phyloP scores from a whole-genome alignment of 1,140 invertebrate species.

The Gyrodactylus bullatarudis region DNA sequence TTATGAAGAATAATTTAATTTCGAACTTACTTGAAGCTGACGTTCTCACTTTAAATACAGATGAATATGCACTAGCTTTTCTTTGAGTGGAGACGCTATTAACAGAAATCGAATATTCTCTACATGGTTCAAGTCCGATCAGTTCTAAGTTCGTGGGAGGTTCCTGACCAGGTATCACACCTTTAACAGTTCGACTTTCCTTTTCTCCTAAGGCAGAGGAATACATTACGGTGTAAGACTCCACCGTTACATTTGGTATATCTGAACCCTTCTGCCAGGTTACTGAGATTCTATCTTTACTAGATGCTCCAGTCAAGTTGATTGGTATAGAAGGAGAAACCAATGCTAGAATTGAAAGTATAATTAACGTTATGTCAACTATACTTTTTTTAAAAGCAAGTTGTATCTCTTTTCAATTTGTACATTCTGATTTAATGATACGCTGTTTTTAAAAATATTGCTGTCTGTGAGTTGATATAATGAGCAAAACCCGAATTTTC shows the following conservation, averaged over 20 bases:
- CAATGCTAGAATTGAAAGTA: no score
- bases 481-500: no score
- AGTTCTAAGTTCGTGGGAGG: not conserved
- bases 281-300: not conserved
- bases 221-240: not conserved
- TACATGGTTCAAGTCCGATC: not conserved
- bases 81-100: not conserved
- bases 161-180: not conserved
- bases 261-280: not conserved
- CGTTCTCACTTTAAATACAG: not conserved
- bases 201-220: not conserved
- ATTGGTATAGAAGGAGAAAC: not conserved
- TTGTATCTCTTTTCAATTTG: no score
- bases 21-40: not conserved
- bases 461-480: no score
- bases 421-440: no score
- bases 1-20: no score
- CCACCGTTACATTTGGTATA: not conserved
- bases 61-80: not conserved
- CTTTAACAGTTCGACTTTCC: not conserved
- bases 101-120: not conserved
- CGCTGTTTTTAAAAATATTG: no score
- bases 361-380: no score
- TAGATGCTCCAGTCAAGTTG: not conserved
- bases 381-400: no score